phyloP scores from a whole-genome alignment of 2,797 vertebrate species.

The Helostoma temminkii region DNA sequence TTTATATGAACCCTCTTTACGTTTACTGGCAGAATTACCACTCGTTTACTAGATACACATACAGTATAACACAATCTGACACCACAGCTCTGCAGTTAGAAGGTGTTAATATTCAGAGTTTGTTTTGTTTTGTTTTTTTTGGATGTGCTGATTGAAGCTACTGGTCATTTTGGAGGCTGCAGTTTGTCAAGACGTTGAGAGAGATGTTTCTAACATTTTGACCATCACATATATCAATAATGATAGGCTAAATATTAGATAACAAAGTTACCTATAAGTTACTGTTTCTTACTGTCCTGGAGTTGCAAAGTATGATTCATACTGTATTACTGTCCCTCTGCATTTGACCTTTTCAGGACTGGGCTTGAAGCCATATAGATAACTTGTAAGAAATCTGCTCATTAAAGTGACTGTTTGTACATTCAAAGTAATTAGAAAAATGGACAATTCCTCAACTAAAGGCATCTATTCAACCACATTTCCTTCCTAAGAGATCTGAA shows the following conservation, averaged over 20 bases:
- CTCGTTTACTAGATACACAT: constrained; percentile 4
- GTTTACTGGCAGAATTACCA: constrained; percentile 14
- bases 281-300: constrained; percentile 11
- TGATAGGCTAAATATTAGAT: background rate
- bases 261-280: too few relatives aligned
- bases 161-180: constrained; percentile 5
- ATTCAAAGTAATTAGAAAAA: constrained; percentile 16
- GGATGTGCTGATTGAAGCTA: background rate
- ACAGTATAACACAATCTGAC: background rate
- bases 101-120: constrained; percentile 3
- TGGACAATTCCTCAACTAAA: constrained; percentile 28
- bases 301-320: constrained; percentile 3
- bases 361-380: constrained; percentile 40
- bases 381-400: constrained; percentile 25
- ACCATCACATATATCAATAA: constrained; percentile 2
- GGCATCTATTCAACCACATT: constrained; percentile 31
- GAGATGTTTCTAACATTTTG: constrained; percentile 31
- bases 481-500: constrained; percentile 36
- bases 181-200: constrained; percentile 13
- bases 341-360: constrained; percentile 41
- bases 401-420: constrained; percentile 33
- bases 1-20: constrained; percentile 4
- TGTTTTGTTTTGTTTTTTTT: too few relatives aligned
- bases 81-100: background rate
- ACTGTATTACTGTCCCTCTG: constrained; percentile 29